phyloP scores from a whole-genome alignment of 2,113 vertebrate species.

The Gavialis gangeticus region DNA sequence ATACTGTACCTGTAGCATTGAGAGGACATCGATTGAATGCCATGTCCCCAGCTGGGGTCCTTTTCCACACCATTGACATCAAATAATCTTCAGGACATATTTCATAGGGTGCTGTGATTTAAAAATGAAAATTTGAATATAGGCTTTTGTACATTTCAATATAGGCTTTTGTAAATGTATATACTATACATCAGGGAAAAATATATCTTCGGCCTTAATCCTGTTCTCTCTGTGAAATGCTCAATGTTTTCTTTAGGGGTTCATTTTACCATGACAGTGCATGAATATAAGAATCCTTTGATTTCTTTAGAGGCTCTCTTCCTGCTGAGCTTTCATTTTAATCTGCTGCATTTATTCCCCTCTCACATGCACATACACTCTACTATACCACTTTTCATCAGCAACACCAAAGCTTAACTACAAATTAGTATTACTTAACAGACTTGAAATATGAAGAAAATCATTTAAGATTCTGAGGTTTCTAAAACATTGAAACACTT shows the following conservation, averaged over 20 bases:
- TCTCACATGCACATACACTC: not conserved
- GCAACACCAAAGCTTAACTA: not conserved
- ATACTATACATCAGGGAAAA: not conserved
- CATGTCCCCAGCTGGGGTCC: slow-evolving; percentile 95
- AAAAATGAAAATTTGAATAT: slow-evolving; percentile 59
- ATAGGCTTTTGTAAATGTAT: not conserved
- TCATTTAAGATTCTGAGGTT: not conserved
- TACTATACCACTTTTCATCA: not conserved
- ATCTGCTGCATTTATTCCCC: not conserved
- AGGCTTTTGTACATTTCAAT: slow-evolving; percentile 18
- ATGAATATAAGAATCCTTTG: not conserved
- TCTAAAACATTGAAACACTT: not conserved
- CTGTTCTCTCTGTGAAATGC: not conserved
- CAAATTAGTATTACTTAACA: not conserved
- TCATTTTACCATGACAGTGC: not conserved
- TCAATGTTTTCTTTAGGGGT: not conserved
- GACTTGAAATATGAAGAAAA: not conserved
- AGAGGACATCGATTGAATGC: slow-evolving; percentile 97
- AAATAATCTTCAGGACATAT: slow-evolving; percentile 98
- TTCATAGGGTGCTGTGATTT: slow-evolving; percentile 94
- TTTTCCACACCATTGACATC: slow-evolving; percentile 97
- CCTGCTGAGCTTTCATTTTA: not conserved
- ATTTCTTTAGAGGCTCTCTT: not conserved
- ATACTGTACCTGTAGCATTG: slow-evolving; percentile 94
- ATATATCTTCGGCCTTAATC: not conserved